Evolutionary conservation across 1,140 invertebrate genomes (phyloP).

Genomic region (Eupristina koningsbergeri): DNA sequence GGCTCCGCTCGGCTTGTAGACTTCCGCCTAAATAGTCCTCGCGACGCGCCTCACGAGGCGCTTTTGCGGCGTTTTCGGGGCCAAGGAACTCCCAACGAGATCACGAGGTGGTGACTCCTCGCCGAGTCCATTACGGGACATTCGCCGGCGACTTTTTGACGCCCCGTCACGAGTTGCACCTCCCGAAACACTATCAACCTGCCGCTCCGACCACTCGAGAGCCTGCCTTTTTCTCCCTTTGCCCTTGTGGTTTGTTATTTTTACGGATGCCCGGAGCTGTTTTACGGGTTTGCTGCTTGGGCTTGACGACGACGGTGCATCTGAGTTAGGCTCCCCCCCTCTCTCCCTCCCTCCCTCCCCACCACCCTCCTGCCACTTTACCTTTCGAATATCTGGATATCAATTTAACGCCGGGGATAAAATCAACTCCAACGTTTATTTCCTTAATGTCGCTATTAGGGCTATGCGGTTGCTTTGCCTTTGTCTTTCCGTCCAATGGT

Average conservation of each 20-base stretch:
- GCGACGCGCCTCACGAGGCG: background rate
- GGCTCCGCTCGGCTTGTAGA: background rate
- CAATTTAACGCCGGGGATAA: slow-evolving; percentile 5
- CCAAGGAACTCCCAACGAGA: slow-evolving; percentile 25
- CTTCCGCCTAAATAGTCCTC: slow-evolving; percentile 44
- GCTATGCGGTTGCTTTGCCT: background rate
- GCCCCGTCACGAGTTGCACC: no score
- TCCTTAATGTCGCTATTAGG: background rate
- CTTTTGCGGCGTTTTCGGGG: slow-evolving; percentile 30
- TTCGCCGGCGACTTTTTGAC: no score
- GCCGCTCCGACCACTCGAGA: no score
- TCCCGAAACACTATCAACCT: background rate
- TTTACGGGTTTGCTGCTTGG: no score
- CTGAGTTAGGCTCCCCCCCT: no score
- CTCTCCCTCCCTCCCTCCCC: no score
- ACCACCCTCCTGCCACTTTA: no score
- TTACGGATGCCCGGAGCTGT: no score
- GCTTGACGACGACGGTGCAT: no score
- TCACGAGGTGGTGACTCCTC: background rate
- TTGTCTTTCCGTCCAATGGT: background rate
- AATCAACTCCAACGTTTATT: background rate
- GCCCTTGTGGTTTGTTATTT: no score
- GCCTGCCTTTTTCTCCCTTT: no score
- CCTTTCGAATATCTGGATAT: background rate
- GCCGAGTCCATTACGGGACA: background rate